Base-by-base conservation (phyloP, 2,888 invertebrate species). In the Ormia ochracea region DNA sequence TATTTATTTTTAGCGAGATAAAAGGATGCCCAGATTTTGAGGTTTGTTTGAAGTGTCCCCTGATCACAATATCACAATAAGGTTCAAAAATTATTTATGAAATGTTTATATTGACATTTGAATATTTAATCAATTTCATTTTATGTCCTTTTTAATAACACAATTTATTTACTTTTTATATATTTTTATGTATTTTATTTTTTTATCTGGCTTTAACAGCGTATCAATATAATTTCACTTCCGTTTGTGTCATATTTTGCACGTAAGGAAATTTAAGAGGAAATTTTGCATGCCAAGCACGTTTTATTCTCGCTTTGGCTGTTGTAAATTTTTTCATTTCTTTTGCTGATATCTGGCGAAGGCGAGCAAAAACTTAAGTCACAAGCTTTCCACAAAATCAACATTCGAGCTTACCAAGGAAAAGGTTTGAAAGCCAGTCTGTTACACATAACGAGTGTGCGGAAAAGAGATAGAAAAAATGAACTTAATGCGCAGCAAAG, bases 271-370 rank as follows among this genome's bases (percentile, higher is more conserved):
- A 66, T 17, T 61, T 68, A 80, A 80, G 80, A 61, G 33, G 68
- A 75, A 19, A 45, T 80, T 80, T 72, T 36, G 50, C 41, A 76
- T 75, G 66, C 75, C 26, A 72, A 54, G 72, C 80, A 80, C 80
- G 80, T 76, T 80, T 79, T 54, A 48, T 28, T 54, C 63, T 65
- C 61, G 52, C 43, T 58, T 41, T 36, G 6, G 12, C 17, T 14
- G 14, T 6, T 50, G 50, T 50, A n/a, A n/a, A n/a, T 14, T 12
- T 33, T 43, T n/a, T 56, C 52, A 12, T 12, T 48, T 1, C 23
- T n/a, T 7, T 33, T 41, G 45, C 19, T 63, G 56, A 45, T 45
- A 33, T 10, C 23, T 43, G 31, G 5, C 14, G 19, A 48, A 19
- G n/a, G n/a, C n/a, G n/a, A n/a, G n/a, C n/a, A n/a, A 45, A 38